These are phyloP conservation scores for Machaerirhynchus nigripectus DNA, from an alignment of 2,113 vertebrate genomes.

Conservation along the genomic window DNA sequence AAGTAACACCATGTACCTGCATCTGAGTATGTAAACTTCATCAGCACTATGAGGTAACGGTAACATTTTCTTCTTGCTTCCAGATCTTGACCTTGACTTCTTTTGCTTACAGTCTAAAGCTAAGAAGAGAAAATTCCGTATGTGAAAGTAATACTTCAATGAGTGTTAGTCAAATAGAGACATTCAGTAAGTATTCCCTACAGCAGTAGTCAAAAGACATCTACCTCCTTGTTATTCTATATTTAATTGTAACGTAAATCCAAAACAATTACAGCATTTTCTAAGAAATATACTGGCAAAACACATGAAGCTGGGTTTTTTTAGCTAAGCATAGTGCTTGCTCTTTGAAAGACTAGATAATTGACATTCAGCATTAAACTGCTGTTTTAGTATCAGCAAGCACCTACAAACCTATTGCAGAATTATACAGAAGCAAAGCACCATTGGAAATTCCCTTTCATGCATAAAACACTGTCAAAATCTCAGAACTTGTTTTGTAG, in stretches of 20 bases:
- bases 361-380: not conserved
- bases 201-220: not conserved
- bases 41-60: constrained; percentile 90
- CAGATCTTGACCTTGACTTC: constrained; percentile 90
- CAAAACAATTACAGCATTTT: not conserved
- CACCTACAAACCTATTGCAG: not conserved
- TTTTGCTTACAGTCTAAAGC: constrained; percentile 90
- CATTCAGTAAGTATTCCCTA: not conserved
- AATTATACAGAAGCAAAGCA: constrained; percentile 8
- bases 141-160: constrained; percentile 46
- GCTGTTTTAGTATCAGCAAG: not conserved
- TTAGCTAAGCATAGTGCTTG: not conserved
- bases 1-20: constrained; percentile 80
- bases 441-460: not conserved
- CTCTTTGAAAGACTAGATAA: not conserved
- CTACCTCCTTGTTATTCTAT: not conserved
- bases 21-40: constrained; percentile 93
- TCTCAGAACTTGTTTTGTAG: not conserved
- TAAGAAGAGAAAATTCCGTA: constrained; percentile 69
- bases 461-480: not conserved
- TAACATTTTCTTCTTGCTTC: constrained; percentile 87
- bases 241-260: not conserved
- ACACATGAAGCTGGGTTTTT: not conserved
- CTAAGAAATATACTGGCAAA: not conserved
- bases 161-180: not conserved